Evolutionary conservation across 1,140 invertebrate species (phyloP).

Genomic region (Holotrichia oblita): DNA sequence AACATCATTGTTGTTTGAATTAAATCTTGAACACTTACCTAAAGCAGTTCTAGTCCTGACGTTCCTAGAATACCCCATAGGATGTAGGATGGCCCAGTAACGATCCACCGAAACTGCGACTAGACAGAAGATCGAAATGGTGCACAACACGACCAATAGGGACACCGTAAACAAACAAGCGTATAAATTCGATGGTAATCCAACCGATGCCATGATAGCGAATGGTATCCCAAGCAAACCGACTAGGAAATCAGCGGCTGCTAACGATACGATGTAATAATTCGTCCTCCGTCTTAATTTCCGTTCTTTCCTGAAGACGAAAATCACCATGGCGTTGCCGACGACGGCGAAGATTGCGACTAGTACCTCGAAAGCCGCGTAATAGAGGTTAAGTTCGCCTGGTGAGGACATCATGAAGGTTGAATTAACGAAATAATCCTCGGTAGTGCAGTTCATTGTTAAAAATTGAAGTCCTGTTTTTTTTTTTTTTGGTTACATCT

Average conservation of each 20-base stretch:
- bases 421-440: background rate
- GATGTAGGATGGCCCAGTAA: conserved; percentile 91
- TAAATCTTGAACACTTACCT: too few relatives aligned
- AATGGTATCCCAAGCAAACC: conserved; percentile 85
- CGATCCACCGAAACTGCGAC: conserved; percentile 91
- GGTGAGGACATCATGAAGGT: background rate
- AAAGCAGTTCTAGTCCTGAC: conserved; percentile 85
- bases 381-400: conserved; percentile 68
- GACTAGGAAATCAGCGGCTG: conserved; percentile 84
- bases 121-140: conserved; percentile 90
- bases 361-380: conserved; percentile 79
- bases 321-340: conserved; percentile 86
- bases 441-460: conserved; percentile 4
- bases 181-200: conserved; percentile 79
- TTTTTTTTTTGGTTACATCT: background rate
- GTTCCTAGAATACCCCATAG: conserved; percentile 88
- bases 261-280: conserved; percentile 91
- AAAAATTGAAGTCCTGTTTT: background rate
- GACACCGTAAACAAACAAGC: conserved; percentile 89
- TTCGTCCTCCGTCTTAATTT: conserved; percentile 83
- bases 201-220: conserved; percentile 80
- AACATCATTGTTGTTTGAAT: too few relatives aligned
- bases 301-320: conserved; percentile 81
- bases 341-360: conserved; percentile 83
- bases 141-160: conserved; percentile 86